Conservation (phyloP, 2,888 invertebrate genomes). For the Shargacucullia verbasci region DNA sequence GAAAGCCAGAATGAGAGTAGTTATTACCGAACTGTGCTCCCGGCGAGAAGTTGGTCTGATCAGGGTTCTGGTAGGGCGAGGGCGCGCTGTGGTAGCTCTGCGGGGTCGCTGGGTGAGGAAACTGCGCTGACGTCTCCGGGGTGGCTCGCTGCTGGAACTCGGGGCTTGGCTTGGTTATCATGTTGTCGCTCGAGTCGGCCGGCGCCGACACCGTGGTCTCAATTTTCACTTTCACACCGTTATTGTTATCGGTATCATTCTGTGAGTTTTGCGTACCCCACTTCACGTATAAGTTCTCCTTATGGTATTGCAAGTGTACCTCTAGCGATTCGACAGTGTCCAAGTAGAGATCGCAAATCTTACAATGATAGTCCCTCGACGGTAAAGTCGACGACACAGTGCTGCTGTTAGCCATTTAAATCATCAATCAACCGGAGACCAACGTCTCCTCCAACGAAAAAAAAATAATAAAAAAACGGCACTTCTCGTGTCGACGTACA, state of each 20-base stretch:
- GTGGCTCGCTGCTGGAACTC: conserved; percentile 89
- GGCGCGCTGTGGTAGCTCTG: conserved; percentile 91
- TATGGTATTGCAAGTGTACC: conserved; percentile 94
- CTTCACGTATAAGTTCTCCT: conserved; percentile 92
- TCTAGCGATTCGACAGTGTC: conserved; percentile 93
- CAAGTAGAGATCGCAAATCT: conserved; percentile 93
- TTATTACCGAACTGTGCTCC: conserved; percentile 86
- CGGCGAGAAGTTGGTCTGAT: conserved; percentile 89
- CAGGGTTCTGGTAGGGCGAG: conserved; percentile 90
- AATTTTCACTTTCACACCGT: conserved; percentile 89
- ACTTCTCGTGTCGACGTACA: conserved; percentile 81
- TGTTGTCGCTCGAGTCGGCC: conserved; percentile 93
- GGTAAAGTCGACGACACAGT: conserved; percentile 87
- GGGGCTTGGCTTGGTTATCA: conserved; percentile 90
- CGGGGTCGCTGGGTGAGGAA: conserved; percentile 91
- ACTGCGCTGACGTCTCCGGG: conserved; percentile 88
- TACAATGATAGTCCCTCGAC: conserved; percentile 91
- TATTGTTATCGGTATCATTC: conserved; percentile 91
- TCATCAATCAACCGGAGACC: conserved; percentile 83
- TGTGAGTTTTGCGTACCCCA: conserved; percentile 91
- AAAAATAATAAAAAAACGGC: conserved; percentile 85
- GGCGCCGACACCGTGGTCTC: conserved; percentile 91
- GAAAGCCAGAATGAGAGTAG: conserved; percentile 86
- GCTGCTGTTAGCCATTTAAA: conserved; percentile 88
- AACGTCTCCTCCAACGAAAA: conserved; percentile 87